Base-by-base conservation (phyloP, 2,888 invertebrate species). In the Drosophila gaucha region DNA sequence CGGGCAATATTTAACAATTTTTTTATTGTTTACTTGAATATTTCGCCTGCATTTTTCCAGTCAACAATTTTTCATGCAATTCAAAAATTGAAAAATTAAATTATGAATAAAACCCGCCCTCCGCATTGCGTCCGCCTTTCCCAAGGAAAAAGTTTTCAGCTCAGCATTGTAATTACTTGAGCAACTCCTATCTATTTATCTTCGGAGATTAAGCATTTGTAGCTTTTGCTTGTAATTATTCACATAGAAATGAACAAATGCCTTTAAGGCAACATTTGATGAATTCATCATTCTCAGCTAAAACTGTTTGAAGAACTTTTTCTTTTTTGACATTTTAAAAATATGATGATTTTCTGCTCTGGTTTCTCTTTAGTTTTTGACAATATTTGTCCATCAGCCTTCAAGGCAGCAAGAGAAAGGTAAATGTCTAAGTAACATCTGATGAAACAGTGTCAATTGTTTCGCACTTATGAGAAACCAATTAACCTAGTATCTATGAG, bases 61-160 rank as follows among this genome's bases (percentile, higher is more conserved):
- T 50, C 59, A 60, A 68, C 69, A 49, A 75, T 74, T 74, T 74
- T 64, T 64, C 51, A 51, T 54, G 39, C 36, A 57, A 39, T 57
- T 52, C 54, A 12, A 51, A 68, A 74, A 74, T 69, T 57, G 28
- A 38, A 44, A 31, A 54, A 67, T 51, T 68, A 57, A 74, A 74
- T 74, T 57, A 47, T 59, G 35, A 24, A 22, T 50, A 35, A 16
- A 24, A n/a, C n/a, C 24, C 6, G 28, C 3, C 44, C 44, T 28
- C 10, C 12, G 12, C 43, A 5, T 12, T 3, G 12, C 3, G 6
- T 2, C 44, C 28, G 39, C 14, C 24, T 35, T 35, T 26, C 35
- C 28, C 24, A 33, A 26, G 16, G 12, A 16, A 16, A 49, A 72
- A 47, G 35, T 54, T 56, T 70, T 20, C 16, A 35, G 28, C 36